A percentile compares a stretch with the other conserved stretches of the same genome.
phyloP scores from a whole-genome alignment of 1,140 invertebrate species.

The Octopus bimaculoides region DNA sequence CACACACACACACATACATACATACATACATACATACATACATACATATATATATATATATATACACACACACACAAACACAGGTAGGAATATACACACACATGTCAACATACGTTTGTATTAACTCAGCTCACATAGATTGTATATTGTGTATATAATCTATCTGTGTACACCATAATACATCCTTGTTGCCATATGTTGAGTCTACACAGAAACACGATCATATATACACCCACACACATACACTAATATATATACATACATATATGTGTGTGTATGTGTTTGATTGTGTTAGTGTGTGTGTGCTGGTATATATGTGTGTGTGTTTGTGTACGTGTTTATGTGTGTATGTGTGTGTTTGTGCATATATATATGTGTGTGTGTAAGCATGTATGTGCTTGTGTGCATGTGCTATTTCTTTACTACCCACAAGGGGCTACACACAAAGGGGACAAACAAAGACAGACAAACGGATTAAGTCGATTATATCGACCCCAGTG shows the following conservation, averaged over 20 bases:
- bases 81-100: background rate
- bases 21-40: slow-evolving; percentile 1
- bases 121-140: background rate
- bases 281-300: background rate
- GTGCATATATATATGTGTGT: background rate
- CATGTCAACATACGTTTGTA: background rate
- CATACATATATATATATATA: background rate
- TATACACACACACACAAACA: background rate
- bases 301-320: background rate
- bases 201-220: too few relatives aligned
- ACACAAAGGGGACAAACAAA: too few relatives aligned
- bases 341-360: background rate
- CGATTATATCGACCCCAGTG: too few relatives aligned
- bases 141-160: too few relatives aligned
- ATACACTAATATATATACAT: background rate
- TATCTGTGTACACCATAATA: too few relatives aligned
- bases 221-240: background rate
- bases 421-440: too few relatives aligned
- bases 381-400: background rate
- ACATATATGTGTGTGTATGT: background rate
- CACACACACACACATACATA: slow-evolving; percentile 15
- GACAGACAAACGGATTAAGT: too few relatives aligned
- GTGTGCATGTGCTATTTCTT: background rate
- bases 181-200: too few relatives aligned
- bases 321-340: background rate